Conservation (phyloP, 2,113 vertebrate genomes). For the Phyllostomus hastatus region DNA sequence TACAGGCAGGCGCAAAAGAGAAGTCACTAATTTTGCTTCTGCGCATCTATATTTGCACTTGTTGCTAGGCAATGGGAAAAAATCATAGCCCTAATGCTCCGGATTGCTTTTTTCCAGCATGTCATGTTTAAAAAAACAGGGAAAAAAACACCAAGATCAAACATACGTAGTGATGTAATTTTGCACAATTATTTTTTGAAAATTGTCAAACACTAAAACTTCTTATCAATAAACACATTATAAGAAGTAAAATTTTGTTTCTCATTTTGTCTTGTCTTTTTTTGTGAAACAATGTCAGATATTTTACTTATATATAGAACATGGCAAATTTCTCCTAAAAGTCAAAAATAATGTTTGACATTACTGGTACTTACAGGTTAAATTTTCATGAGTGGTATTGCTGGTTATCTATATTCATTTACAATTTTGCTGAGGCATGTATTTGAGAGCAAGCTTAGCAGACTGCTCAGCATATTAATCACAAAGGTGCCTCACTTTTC, state of each 20-base stretch:
- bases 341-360: not conserved
- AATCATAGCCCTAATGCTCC: conserved; percentile 72
- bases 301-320: not conserved
- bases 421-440: not conserved
- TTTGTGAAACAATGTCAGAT: not conserved
- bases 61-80: conserved; percentile 81
- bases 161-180: conserved; percentile 37
- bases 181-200: conserved; percentile 24
- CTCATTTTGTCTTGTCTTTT: conserved; percentile 4
- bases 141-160: not conserved
- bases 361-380: not conserved
- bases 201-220: conserved; percentile 28
- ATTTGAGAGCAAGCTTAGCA: not conserved
- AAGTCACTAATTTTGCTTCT: conserved; percentile 81
- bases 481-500: not conserved
- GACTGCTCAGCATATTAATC: rapidly evolving
- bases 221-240: conserved; percentile 26
- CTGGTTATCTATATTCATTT: not conserved
- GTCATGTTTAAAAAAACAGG: conserved; percentile 64
- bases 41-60: conserved; percentile 79
- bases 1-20: conserved; percentile 62
- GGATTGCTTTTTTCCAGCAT: conserved; percentile 72
- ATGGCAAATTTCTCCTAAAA: not conserved
- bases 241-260: not conserved
- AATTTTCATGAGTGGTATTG: not conserved